phyloP scores from a whole-genome alignment of 2,797 vertebrate species.

The Scolopax bukidnonensis region DNA sequence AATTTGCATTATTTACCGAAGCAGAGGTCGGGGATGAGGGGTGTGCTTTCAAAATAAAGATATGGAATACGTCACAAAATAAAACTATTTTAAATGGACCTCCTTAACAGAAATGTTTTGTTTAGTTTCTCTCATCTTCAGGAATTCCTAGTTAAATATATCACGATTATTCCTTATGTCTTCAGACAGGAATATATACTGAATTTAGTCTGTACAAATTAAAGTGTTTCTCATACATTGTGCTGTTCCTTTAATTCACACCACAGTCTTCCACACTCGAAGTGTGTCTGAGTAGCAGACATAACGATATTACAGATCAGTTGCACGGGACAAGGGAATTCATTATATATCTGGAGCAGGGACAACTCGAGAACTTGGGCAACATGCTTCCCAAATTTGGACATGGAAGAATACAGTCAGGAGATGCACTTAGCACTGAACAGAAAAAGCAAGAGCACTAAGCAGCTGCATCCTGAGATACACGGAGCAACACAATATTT shows the following conservation, averaged over 20 bases:
- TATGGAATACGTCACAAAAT: not conserved
- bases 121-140: not conserved
- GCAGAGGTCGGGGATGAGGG: not conserved
- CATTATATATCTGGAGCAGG: not conserved
- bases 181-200: not conserved
- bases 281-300: not conserved
- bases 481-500: not conserved
- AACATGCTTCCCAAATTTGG: not conserved
- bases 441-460: not conserved
- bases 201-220: not conserved
- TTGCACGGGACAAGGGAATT: not conserved
- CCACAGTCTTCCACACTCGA: not conserved
- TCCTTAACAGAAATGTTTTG: not conserved
- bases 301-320: not conserved
- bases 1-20: not conserved
- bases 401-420: not conserved
- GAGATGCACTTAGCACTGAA: not conserved
- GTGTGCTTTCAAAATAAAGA: not conserved
- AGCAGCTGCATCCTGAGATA: not conserved
- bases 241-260: not conserved
- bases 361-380: not conserved
- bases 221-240: not conserved
- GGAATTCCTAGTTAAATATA: not conserved
- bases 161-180: not conserved
- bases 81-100: not conserved